Evolutionary conservation across 2,888 invertebrate species (phyloP), one percentile per base, ranked within the genome.

Genomic region (Nomada lathburiana): DNA sequence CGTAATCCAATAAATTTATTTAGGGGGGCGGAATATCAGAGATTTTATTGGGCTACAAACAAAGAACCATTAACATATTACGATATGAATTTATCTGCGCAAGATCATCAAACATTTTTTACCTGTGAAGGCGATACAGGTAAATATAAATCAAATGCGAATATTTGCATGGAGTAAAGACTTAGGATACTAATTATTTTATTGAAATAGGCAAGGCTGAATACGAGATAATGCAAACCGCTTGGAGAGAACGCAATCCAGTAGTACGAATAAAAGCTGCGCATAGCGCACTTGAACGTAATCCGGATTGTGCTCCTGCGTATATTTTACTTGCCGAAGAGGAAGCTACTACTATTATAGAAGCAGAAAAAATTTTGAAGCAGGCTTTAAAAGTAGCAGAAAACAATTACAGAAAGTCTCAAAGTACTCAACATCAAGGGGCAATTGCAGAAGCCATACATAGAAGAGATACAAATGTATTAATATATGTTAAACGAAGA

Each of bases 1-100:
- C 96, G 99, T 73, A 99, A 99, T 95, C 99, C 99, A 0, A 95
- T 98, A 92, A 98, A 98, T 94, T 94, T 99, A 81, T 98, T 99
- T 94, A 96, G 99, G 65, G 99, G 99, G 9, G 98, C 99, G 0
- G 99, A 99, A 94, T 99, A 99, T 94, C 97, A 98, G 89, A 95
- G 99, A n/a, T 98, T 98, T 94, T 98, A 97, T 94, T 97, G 97
- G 96, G 96, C 97, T 0, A 98, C 98, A 1, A 97, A 97, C 88
- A 98, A 98, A 92, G 98, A 99, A 89, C 99, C 99, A 0, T 95
- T 99, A 60, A 99, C 99, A 0, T 99, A 98, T 94, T 99, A 99
- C 94, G 99, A 99, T 93, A 99, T 99, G 99, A 99, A 99, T 94
- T 95, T 99, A 62, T 98, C 99, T 0, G 99, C 99, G 26, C 99